These are phyloP conservation scores for Vimba vimba DNA, from an alignment of 2,113 vertebrate genomes.

Conservation along the genomic window DNA sequence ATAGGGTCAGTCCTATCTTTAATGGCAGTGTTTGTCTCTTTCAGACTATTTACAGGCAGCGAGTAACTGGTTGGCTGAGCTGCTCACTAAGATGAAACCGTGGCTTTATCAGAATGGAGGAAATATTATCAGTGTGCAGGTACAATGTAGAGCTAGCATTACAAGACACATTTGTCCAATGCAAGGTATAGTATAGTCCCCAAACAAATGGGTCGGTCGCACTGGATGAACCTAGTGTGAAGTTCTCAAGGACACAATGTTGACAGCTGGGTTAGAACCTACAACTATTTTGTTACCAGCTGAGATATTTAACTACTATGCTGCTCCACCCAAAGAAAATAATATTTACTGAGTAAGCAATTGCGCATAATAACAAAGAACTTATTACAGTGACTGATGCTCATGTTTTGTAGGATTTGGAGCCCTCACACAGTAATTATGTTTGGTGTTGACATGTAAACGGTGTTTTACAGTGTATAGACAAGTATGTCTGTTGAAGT, in stretches of 20 bases:
- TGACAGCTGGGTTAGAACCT: background rate
- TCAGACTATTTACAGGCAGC: constrained; percentile 88
- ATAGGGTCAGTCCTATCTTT: background rate
- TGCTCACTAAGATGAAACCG: constrained; percentile 86
- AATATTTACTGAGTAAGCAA: background rate
- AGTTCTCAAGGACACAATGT: background rate
- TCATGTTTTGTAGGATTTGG: background rate
- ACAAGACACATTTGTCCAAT: background rate
- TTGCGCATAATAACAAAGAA: background rate
- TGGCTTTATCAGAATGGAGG: constrained; percentile 90
- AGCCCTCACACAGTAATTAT: background rate
- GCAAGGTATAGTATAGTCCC: too few relatives aligned
- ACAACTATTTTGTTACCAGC: background rate
- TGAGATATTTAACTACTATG: constrained; percentile 8
- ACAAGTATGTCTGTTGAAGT: background rate
- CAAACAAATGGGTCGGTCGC: background rate
- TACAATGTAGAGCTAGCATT: constrained; percentile 54
- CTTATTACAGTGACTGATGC: background rate
- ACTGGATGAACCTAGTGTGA: background rate
- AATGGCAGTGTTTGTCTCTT: constrained; percentile 22
- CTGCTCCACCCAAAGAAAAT: background rate
- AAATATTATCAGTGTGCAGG: constrained; percentile 95
- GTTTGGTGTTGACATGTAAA: background rate
- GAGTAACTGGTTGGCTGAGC: constrained; percentile 86
- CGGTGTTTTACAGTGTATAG: background rate